Base-by-base conservation (phyloP, 2,888 invertebrate species). In the Watsonalla cultraria region DNA sequence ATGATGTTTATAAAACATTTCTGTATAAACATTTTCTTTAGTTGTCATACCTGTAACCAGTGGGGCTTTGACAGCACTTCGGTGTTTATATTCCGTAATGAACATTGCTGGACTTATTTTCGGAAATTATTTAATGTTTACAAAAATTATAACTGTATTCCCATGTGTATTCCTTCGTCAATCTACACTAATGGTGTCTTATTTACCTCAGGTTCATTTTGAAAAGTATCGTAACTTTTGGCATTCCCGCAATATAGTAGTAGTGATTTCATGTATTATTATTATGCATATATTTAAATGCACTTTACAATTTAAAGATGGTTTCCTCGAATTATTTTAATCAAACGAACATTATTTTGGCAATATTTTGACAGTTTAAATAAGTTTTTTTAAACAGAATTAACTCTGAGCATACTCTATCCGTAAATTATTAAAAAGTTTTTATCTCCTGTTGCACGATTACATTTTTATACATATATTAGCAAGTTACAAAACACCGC, bases 1-100 rank as follows among this genome's bases (percentile, higher is more conserved):
- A 83, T 76, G 79, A 77, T 86, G 86, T 86, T 82, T 84, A 82
- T 80, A 79, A 80, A 83, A 76, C 72, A 72, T 60, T 64, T 65
- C 42, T 66, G 64, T 74, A 71, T 74, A 79, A 79, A 78, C 73
- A 79, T 58, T 63, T 70, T 72, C 68, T 73, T 75, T 63, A 61
- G 65, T 61, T 65, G 66, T 68, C 68, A 56, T 74, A 72, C 73
- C 70, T 72, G 63, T 62, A 58, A 59, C 58, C 54, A 60, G 56
- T 59, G 55, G 56, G 57, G 60, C 62, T 58, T 59, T 54, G 52
- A 59, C 52, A 51, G 56, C 55, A 58, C 48, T 59, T 52, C 37
- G 50, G 35, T 33, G 48, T 39, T 51, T 24, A 39, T 51, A 39
- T 34, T 58, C 54, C 51, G 48, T 11, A 33, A 46, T 55, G 51